phyloP scores from a whole-genome alignment of 2,797 vertebrate species.

The Caiman crocodilus region DNA sequence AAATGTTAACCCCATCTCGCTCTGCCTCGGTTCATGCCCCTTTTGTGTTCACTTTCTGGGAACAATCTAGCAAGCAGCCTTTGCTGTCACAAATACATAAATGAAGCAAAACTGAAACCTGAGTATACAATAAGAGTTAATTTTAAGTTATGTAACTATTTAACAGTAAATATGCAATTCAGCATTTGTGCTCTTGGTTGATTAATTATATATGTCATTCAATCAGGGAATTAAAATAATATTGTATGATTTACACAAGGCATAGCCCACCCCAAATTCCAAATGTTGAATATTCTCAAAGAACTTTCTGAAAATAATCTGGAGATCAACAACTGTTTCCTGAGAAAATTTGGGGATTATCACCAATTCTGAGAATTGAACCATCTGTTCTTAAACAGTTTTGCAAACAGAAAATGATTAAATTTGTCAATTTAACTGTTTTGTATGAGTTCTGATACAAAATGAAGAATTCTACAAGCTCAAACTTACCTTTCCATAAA shows the following conservation, averaged over 20 bases:
- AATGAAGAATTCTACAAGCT: neutral
- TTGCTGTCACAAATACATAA: neutral
- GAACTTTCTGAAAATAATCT: neutral
- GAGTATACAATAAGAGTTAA: neutral
- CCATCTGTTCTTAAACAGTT: neutral
- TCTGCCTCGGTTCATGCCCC: accelerated
- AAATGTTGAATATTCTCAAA: neutral
- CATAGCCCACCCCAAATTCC: neutral
- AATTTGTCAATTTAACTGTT: neutral
- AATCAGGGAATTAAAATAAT: neutral
- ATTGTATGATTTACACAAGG: neutral
- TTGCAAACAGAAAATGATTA: neutral
- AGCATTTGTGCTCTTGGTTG: neutral
- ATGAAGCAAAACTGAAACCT: neutral
- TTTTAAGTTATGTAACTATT: neutral
- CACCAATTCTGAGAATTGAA: neutral
- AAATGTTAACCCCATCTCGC: neutral
- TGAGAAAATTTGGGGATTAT: neutral
- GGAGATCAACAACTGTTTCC: neutral
- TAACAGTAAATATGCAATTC: neutral
- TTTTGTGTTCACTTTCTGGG: neutral
- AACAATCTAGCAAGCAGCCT: neutral
- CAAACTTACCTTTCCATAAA: conserved; percentile 36
- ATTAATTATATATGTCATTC: neutral
- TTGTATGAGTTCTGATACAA: neutral